Evolutionary conservation across 2,797 vertebrate genomes (phyloP), one percentile per base, ranked within the genome.

Genomic region (Limosa lapponica): DNA sequence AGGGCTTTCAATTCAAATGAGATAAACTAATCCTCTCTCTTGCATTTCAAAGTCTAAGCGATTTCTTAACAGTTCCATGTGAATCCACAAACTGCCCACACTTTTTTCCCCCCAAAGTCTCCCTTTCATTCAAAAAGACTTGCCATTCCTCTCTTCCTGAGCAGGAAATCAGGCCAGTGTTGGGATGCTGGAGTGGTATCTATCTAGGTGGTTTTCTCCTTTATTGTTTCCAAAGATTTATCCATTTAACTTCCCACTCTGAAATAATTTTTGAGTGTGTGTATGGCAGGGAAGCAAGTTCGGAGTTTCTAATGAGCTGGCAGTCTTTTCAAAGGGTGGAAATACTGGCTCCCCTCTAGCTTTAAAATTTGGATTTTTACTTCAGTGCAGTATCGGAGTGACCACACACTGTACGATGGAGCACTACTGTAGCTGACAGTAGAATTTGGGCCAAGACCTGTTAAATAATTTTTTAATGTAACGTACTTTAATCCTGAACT

Each of bases 21-120:
- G 39, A 77, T 72, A 62, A 93, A 84, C 43, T 7, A 69, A 66
- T 48, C 8, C 4, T 16, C 24, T 75, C 19, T 39, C n/a, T 48
- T 75, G 25, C 52, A 52, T 80, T 96, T 90, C 58, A 39, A 92
- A 78, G 58, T 72, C 55, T n/a, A 36, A 78, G 15, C 28, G 22
- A 64, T 74, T 77, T 88, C 77, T 90, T 67, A 71, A 1, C 32
- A 43, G 13, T 64, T 81, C 32, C 30, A 19, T 0, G 0, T 0
- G 20, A 94, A 85, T 41, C 67, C 44, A 57, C 41, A 57, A 89
- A 67, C 28, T 65, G 22, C 28, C 17, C 28, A 13, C 4, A 14
- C 2, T 32, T 24, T 20, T 6, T 6, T 1, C 3, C 5, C 8
- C 12, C 2, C 20, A 36, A 55, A 52, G 20, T 30, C 49, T 75